Evolutionary conservation across 2,888 invertebrate genomes (phyloP).

Genomic region (Macrophya annulata): DNA sequence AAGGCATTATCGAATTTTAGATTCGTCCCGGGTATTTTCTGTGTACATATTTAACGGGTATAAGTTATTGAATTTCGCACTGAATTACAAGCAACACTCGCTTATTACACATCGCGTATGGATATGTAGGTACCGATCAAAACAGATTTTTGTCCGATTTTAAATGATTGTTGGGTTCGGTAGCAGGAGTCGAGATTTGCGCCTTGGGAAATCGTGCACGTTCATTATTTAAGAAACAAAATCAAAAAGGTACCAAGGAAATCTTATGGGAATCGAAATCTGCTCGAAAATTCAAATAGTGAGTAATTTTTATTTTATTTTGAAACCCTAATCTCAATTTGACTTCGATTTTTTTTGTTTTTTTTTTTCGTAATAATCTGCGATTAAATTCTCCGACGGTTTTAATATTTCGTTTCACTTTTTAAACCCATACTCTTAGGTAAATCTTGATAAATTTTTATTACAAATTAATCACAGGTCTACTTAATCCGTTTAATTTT

Average conservation of each 20-base stretch:
- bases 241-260: not conserved
- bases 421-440: not conserved
- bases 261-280: not conserved
- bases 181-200: not conserved
- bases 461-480: not conserved
- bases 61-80: conserved; percentile 40
- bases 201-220: not conserved
- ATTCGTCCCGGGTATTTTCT: conserved; percentile 72
- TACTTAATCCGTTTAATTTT: not conserved
- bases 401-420: not conserved
- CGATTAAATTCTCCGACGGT: not conserved
- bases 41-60: conserved; percentile 28
- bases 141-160: not conserved
- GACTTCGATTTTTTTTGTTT: not conserved
- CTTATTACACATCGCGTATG: not conserved
- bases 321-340: not conserved
- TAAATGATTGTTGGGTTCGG: not conserved
- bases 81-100: conserved; percentile 25
- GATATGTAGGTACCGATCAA: not conserved
- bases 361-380: not conserved
- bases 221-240: not conserved
- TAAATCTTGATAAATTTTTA: not conserved
- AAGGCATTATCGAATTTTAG: conserved; percentile 78
- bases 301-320: not conserved
- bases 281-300: not conserved